Percentiles rank a stretch among this genome's conserved stretches.
These are phyloP conservation scores for Drosophila parvula DNA, from an alignment of 1,140 invertebrate species.

Conservation along the genomic window DNA sequence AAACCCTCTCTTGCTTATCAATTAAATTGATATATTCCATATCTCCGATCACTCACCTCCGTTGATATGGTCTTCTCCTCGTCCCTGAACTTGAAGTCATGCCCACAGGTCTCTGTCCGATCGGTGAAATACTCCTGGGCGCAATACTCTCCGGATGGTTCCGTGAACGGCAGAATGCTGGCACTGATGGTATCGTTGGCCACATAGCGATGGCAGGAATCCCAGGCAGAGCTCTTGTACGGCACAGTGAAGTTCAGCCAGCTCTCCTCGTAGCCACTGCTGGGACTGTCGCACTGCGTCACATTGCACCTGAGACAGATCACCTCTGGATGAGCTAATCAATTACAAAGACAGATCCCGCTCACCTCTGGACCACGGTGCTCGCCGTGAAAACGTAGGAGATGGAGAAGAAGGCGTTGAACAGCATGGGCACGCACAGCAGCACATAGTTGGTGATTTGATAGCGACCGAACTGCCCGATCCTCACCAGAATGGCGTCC, in stretches of 20 bases:
- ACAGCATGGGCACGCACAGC: slow-evolving; percentile 85
- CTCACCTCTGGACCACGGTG: slow-evolving; percentile 86
- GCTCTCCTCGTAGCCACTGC: slow-evolving; percentile 82
- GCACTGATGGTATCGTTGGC: neutral
- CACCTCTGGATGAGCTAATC: too few species aligned
- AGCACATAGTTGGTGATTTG: slow-evolving; percentile 86
- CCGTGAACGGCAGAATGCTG: neutral
- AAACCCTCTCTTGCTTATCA: neutral
- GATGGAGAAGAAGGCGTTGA: slow-evolving; percentile 85
- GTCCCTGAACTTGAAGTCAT: slow-evolving; percentile 70
- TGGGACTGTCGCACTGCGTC: slow-evolving; percentile 86
- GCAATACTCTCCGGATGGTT: slow-evolving; percentile 49
- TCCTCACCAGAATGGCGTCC: slow-evolving; percentile 73
- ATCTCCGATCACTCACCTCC: slow-evolving; percentile 51
- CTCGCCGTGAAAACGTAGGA: slow-evolving; percentile 87
- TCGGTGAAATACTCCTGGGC: slow-evolving; percentile 78
- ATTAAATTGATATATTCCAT: neutral
- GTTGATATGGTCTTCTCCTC: slow-evolving; percentile 73
- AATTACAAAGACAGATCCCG: slow-evolving; percentile 65
- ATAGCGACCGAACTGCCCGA: slow-evolving; percentile 85
- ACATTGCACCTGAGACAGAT: slow-evolving; percentile 86
- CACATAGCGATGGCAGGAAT: slow-evolving; percentile 85
- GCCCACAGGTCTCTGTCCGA: slow-evolving; percentile 48
- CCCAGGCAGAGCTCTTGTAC: slow-evolving; percentile 78
- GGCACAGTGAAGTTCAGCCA: slow-evolving; percentile 86